Conservation (phyloP, 2,113 vertebrate genomes). For the Spheniscus mendiculus region DNA sequence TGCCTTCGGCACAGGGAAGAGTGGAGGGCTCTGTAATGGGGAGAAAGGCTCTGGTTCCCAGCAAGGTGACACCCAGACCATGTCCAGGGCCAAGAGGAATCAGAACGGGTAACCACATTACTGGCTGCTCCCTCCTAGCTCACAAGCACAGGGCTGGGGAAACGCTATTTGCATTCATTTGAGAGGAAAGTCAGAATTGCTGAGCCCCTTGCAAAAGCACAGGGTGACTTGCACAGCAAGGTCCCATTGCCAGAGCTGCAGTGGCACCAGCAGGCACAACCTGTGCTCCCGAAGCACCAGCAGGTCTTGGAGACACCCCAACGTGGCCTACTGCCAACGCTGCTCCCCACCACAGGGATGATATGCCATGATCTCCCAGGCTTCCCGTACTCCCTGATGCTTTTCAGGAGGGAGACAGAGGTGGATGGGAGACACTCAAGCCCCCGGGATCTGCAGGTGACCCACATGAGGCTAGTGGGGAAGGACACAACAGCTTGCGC, state of each 20-base stretch:
- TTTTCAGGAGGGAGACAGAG: neutral
- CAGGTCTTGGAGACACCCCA: neutral
- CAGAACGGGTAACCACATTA: neutral
- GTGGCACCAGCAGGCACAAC: neutral
- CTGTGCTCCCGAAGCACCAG: neutral
- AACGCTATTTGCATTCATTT: rapidly evolving
- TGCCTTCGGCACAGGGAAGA: rapidly evolving
- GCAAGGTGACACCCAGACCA: neutral
- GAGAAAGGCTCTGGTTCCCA: neutral
- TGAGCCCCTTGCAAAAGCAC: too few relatives aligned
- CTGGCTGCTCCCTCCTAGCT: neutral
- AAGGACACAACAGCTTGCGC: neutral
- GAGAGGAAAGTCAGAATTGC: neutral
- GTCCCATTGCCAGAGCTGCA: neutral
- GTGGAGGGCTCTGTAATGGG: neutral
- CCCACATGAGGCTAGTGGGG: neutral
- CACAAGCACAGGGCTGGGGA: neutral
- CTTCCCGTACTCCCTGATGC: neutral
- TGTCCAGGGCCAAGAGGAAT: neutral
- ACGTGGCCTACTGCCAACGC: rapidly evolving
- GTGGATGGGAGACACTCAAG: neutral
- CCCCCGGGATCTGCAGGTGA: neutral
- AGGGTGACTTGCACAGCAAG: neutral
- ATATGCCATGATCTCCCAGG: neutral
- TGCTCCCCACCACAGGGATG: neutral